phyloP scores from a whole-genome alignment of 2,888 invertebrate species.

The Koerneria pararmatus region DNA sequence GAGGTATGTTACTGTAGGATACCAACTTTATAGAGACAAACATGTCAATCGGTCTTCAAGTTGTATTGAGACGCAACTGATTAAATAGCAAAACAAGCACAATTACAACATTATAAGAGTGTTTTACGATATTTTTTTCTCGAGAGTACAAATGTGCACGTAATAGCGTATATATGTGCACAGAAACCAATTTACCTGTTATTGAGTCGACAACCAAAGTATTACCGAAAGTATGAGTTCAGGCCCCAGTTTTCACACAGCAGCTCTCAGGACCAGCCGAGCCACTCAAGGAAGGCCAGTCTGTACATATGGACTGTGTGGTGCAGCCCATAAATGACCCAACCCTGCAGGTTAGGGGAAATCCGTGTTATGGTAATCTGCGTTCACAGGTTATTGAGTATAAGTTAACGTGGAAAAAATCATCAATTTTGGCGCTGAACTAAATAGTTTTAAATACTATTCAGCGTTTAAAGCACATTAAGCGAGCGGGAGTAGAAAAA shows the following conservation, averaged over 20 bases:
- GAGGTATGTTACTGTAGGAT: too few species aligned
- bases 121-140: too few species aligned
- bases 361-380: constrained; percentile 50
- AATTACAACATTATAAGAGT: too few species aligned
- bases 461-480: too few species aligned
- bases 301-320: constrained; percentile 71
- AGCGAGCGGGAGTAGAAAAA: too few species aligned
- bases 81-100: too few species aligned
- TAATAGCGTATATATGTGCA: too few species aligned
- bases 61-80: too few species aligned
- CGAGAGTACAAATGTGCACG: too few species aligned
- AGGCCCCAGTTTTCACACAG: constrained; percentile 77
- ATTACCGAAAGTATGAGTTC: not conserved
- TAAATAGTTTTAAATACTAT: constrained; percentile 50
- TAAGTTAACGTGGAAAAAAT: not conserved
- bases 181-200: not conserved
- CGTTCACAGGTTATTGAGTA: constrained; percentile 46
- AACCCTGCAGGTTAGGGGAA: constrained; percentile 74
- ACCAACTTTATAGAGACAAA: too few species aligned
- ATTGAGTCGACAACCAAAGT: not conserved
- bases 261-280: constrained; percentile 77
- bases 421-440: not conserved
- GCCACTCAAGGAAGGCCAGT: constrained; percentile 67
- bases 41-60: too few species aligned
- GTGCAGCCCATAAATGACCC: constrained; percentile 91